Evolutionary conservation across 2,113 vertebrate species (phyloP), one percentile per base, ranked within the genome.

Genomic region (Isurus oxyrinchus): DNA sequence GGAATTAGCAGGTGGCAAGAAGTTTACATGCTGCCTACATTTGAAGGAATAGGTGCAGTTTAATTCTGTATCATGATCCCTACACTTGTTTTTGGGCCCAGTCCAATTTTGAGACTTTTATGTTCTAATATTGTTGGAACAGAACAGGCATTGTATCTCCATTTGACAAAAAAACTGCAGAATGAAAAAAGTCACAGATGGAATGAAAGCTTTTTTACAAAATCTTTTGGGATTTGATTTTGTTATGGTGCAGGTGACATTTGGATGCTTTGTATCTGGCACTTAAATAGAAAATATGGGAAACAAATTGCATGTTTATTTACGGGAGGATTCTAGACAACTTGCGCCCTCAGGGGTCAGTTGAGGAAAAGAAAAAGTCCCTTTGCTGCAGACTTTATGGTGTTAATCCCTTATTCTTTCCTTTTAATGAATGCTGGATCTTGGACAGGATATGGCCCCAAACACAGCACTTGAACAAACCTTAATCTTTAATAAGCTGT

Each of bases 401-500:
- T 97, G 97, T 97, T 97, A 5, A 97, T 98, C 97, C 97, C 90
- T 84, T 96, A 96, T 96, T 94, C 93, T 94, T 97, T 67, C 81
- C 96, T 96, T 96, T 96, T 97, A 97, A 98, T 98, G 97, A 98
- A 97, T 96, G 97, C 97, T 79, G 90, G 97, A 76, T 97, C 97
- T 96, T 84, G 97, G 97, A 96, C 96, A 97, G 97, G 97, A 97
- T 97, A 97, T 97, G 97, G 97, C 96, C 96, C 94, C 96, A 97
- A 97, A 88, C 96, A 97, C 97, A 98, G 97, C 97, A 97, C 96
- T 97, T 91, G 55, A 97, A 97, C 97, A 98, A 97, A 96, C 97
- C 97, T 97, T 97, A 97, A 98, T 98, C 98, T 98, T 98, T 98
- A 98, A 98, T 98, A 98, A 98, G 98, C 98, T 98, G 96, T 97